A percentile compares a stretch with the other conserved stretches of the same genome.
phyloP scores from a whole-genome alignment of 1,140 invertebrate species.

The Dreissena polymorpha region DNA sequence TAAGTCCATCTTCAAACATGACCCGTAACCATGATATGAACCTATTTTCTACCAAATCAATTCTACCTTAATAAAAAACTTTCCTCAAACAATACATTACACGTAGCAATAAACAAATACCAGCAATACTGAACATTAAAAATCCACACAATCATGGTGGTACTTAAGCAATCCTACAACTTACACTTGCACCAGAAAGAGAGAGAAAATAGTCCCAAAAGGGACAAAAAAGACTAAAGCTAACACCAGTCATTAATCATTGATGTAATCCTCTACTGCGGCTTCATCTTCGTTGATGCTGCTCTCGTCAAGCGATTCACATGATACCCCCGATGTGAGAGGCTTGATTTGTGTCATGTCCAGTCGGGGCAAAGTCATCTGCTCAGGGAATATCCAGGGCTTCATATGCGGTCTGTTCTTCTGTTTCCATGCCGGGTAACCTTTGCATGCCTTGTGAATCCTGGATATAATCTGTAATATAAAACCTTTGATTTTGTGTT shows the following conservation, averaged over 20 bases:
- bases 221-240: no score
- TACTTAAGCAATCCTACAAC: no score
- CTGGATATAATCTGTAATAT: constrained; percentile 85
- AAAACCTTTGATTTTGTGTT: background rate
- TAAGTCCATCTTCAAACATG: no score
- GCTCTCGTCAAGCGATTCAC: constrained; percentile 65
- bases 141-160: no score
- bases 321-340: constrained; percentile 56
- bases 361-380: constrained; percentile 81
- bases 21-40: no score
- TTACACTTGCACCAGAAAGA: no score
- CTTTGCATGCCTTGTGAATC: constrained; percentile 89
- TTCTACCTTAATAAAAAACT: no score
- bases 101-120: no score
- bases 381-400: constrained; percentile 93
- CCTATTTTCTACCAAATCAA: no score
- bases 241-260: constrained; percentile 22
- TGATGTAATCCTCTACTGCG: constrained; percentile 31
- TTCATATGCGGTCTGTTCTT: constrained; percentile 88
- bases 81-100: no score
- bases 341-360: constrained; percentile 66
- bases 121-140: no score
- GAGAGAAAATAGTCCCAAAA: no score
- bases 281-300: constrained; percentile 69
- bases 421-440: constrained; percentile 90